Evolutionary conservation across 2,113 vertebrate species (phyloP), one percentile per base, ranked within the genome.

Genomic region (Syngnathus floridae): DNA sequence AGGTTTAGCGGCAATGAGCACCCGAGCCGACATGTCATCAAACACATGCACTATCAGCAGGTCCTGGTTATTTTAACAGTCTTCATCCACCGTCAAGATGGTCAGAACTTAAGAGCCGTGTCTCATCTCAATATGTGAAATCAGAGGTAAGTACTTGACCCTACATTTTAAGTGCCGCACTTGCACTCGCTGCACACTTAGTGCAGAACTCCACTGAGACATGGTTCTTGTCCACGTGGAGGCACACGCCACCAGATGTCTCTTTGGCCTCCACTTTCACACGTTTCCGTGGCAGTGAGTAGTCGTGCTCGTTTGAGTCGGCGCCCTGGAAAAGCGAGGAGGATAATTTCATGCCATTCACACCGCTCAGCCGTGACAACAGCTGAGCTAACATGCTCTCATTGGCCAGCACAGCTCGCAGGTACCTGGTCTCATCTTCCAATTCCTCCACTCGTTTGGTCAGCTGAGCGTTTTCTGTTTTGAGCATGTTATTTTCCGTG

Each of bases 181-280:
- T 91, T 36, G 95, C 95, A 75, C 93, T 93, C 86, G 92, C 90
- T 78, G 95, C 93, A 84, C 96, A 98, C 68, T 94, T 91, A 72
- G 93, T 92, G 92, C 95, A 98, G 93, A 98, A 97, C 91, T 98
- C 96, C 92, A 98, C 94, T 69, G 96, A 98, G 89, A 98, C 93
- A 75, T 93, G 93, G 85, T 96, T 92, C 88, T 92, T 93, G 88
- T 97, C 96, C 87, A 98, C 95, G 75, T 98, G 96, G 55, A 98
- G 93, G 86, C 95, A 98, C 75, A 98, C 89, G 56, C 95, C 95
- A 51, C 92, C 92, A 62, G 92, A 86, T 11, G 90, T 77, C 59
- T 89, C 89, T 79, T 90, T 91, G 75, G 91, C 91, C 66, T 92
- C 90, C 70, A 89, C 79, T 88, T 90, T 92, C 87, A 83, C 86